Base-by-base conservation (phyloP, 2,113 vertebrate species). In the Lota lota region DNA sequence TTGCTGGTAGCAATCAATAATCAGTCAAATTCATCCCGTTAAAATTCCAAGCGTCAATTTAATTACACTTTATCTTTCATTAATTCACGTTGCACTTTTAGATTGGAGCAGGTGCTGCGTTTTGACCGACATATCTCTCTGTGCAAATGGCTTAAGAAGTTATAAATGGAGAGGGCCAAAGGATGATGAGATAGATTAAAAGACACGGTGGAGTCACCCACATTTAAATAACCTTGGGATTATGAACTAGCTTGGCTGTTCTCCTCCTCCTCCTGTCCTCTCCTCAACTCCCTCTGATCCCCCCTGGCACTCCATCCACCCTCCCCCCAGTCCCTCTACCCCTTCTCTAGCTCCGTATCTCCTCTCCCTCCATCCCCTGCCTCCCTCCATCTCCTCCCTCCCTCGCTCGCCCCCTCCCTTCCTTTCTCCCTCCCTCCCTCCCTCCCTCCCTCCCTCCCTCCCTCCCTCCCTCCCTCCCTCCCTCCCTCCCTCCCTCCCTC, bases 171-270 rank as follows among this genome's bases (percentile, higher is more conserved):
- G 40, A 47, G 10, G 40, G 10, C 7, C 40, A 47, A 47, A 47
- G 40, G 40, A 14, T 1, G 40, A 47, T 10, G 40, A 7, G 40
- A 47, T 14, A 12, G 40, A 47, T 10, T 47, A 14, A 47, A 11
- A 47, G 40, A 47, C 40, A 47, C 40, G 8, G 1, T 14, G 1
- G 3, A 40, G 36, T 47, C 40, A 47, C 40, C 40, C 40, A 1
- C 40, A 19, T 40, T 33, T 20, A 18, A 47, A 63, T 63, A 28
- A 65, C 74, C 64, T 22, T 3, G 3, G 67, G 18, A 56, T 56
- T 5, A 56, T 56, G 17, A 79, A 75, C 69, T 83, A 73, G 60
- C 51, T 76, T 75, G 84, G 53, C 73, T 33, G 79, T 73, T 76
- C 62, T 71, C 22, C 63, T 54, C 47, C 28, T 28, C 28, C 28